Evolutionary conservation across 2,113 vertebrate genomes (phyloP).

Genomic region (Riparia riparia): DNA sequence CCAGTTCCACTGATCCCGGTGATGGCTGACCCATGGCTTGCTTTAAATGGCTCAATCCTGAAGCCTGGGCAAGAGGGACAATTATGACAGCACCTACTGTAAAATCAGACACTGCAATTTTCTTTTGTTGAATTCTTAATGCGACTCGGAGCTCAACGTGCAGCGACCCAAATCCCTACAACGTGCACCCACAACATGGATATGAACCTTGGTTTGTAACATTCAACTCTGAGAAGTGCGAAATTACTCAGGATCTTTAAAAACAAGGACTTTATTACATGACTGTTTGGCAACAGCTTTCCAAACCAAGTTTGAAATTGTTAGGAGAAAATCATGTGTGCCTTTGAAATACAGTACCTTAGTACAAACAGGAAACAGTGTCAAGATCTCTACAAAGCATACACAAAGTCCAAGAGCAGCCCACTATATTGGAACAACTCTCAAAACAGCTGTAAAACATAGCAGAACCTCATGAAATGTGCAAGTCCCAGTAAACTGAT

Average conservation of each 20-base stretch:
- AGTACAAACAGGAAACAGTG: not conserved
- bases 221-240: not conserved
- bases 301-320: not conserved
- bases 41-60: not conserved
- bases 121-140: not conserved
- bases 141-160: not conserved
- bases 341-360: not conserved
- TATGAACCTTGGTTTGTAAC: not conserved
- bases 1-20: not conserved
- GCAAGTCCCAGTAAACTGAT: conserved; percentile 2
- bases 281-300: conserved; percentile 1
- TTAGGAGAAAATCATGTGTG: not conserved
- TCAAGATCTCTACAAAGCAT: conserved; percentile 3
- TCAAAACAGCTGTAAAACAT: not conserved
- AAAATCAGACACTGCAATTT: not conserved
- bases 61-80: not conserved
- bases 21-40: not conserved
- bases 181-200: not conserved
- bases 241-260: not conserved
- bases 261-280: not conserved
- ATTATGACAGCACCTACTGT: not conserved
- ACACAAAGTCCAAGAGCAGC: not conserved
- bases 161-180: not conserved
- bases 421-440: not conserved
- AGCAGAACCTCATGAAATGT: conserved; percentile 14